Evolutionary conservation across 2,113 vertebrate genomes (phyloP), one percentile per base, ranked within the genome.

Genomic region (Amia ocellicauda): DNA sequence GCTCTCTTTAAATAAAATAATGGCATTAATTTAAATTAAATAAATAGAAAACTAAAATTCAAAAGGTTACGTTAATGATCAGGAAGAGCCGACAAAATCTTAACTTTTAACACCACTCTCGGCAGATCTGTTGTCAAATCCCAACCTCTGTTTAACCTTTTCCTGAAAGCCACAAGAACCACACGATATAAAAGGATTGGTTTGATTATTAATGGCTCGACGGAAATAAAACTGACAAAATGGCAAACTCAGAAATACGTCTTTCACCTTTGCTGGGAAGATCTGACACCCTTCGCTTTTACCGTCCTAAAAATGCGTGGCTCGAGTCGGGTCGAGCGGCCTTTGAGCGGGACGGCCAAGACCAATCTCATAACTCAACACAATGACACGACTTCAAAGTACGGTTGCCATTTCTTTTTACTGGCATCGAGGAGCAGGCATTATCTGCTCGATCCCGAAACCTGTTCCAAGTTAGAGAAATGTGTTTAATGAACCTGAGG

Each of bases 401-500:
- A 68, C 68, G 58, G 60, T 64, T 79, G 79, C 77, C 78, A 78
- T 79, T 84, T n/a, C n/a, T n/a, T n/a, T n/a, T 78, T 75, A 78
- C 78, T 83, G 80, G 69, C 73, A 79, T 47, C 28, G 69, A 74
- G 77, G 64, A 70, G 58, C 66, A 74, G 7, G 29, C 68, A 74
- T 83, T 89, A 90, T 89, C 81, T 85, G 84, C 84, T 83, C 79
- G 83, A 89, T 86, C 81, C 63, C 77, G 63, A 82, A 84, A 85
- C 80, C 81, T 78, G 70, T 85, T 88, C 79, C 80, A 89, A 85
- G 82, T 81, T 79, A 73, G 67, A 73, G 80, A 90, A 89, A 86
- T 91, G 88, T 89, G 80, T 89, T 89, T 88, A 92, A 91, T 91
- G 87, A 93, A 92, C 88, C 80, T 85, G 79, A 85, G 83, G 83